phyloP scores from a whole-genome alignment of 1,140 invertebrate species.

The Papilio glaucus region DNA sequence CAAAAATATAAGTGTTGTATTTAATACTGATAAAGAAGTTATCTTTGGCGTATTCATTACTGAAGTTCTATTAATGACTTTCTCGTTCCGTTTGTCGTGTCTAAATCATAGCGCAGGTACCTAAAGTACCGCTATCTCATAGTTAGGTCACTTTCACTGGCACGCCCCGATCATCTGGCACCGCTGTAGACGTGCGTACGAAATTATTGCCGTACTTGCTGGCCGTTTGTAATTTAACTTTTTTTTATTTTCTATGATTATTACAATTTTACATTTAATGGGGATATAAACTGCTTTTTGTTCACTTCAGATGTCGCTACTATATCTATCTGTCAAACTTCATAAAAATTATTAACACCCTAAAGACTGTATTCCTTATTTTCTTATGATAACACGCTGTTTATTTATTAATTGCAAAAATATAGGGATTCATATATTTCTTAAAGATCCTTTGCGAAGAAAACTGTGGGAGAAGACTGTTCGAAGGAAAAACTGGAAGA shows the following conservation, averaged over 20 bases:
- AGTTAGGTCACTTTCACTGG: constrained; percentile 47
- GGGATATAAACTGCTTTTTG: too few relatives aligned
- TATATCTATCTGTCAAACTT: too few relatives aligned
- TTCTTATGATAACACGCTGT: too few relatives aligned
- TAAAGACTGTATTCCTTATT: too few relatives aligned
- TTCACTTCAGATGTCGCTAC: too few relatives aligned
- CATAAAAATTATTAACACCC: too few relatives aligned
- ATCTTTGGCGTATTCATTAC: background rate
- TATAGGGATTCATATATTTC: too few relatives aligned
- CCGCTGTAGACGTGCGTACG: constrained; percentile 40
- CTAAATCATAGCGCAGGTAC: constrained; percentile 18
- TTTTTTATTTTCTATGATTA: constrained; percentile 1
- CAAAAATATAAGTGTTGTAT: too few relatives aligned
- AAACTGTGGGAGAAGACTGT: too few relatives aligned
- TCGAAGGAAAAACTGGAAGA: too few relatives aligned
- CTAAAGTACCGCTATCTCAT: constrained; percentile 33
- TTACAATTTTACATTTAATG: constrained; percentile 23
- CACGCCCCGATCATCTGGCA: constrained; percentile 49
- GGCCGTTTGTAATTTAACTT: constrained; percentile 18
- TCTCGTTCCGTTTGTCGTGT: background rate
- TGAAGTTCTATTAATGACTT: constrained; percentile 1
- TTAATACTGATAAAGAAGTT: background rate
- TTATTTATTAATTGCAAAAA: too few relatives aligned
- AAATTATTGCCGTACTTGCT: constrained; percentile 30
- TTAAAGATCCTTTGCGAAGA: too few relatives aligned